These are phyloP conservation scores for Ramphastos sulfuratus DNA, from an alignment of 2,113 vertebrate genomes.

Conservation along the genomic window DNA sequence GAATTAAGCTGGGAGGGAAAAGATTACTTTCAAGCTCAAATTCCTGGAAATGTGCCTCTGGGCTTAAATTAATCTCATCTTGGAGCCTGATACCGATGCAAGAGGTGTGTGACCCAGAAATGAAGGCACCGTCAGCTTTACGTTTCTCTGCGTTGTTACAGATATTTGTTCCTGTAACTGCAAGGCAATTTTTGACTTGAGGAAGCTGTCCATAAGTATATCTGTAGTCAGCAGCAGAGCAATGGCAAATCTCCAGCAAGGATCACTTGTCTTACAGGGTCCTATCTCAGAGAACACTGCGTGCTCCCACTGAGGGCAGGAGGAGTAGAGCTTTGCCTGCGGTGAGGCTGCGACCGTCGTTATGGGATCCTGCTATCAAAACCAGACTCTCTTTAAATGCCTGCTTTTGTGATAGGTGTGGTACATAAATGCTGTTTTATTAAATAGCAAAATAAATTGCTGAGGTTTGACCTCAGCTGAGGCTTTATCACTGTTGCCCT, in stretches of 20 bases:
- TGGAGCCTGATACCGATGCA: not conserved
- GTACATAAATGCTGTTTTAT: constrained; percentile 64
- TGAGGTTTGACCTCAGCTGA: constrained; percentile 67
- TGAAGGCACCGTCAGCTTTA: not conserved
- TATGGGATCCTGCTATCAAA: constrained; percentile 46
- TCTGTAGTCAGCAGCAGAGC: not conserved
- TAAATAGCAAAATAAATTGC: constrained; percentile 68
- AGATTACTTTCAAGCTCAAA: constrained; percentile 5
- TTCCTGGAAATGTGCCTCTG: constrained; percentile 2
- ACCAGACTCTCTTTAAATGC: constrained; percentile 37
- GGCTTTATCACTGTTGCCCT: constrained; percentile 77
- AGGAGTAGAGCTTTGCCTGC: not conserved
- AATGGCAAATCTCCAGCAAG: not conserved
- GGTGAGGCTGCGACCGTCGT: not conserved
- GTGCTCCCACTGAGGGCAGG: not conserved
- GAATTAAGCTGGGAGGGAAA: constrained; percentile 4
- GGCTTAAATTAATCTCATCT: not conserved
- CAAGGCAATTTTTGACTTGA: not conserved
- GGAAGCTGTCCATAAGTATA: fast-evolving
- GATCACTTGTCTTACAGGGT: not conserved
- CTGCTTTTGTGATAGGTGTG: constrained; percentile 19
- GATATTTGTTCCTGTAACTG: not conserved
- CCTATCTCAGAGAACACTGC: not conserved
- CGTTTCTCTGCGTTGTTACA: not conserved
- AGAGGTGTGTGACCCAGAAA: constrained; percentile 30